Evolutionary conservation across 2,113 vertebrate species (phyloP).

Genomic region (Etheostoma spectabile): DNA sequence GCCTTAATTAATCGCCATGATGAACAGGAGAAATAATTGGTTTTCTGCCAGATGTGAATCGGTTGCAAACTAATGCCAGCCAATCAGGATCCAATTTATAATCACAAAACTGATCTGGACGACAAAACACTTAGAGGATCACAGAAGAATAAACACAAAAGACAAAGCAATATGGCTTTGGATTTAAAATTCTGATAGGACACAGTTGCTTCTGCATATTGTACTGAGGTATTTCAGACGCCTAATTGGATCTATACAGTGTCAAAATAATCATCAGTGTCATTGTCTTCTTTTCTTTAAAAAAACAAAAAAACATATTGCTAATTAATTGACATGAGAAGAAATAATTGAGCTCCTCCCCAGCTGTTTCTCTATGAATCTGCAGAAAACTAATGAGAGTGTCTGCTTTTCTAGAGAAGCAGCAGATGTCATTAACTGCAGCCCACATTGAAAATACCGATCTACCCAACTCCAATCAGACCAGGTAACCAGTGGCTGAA

Average conservation of each 20-base stretch:
- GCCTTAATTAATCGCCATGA: slow-evolving; percentile 78
- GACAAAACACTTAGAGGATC: slow-evolving; percentile 6
- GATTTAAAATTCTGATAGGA: neutral
- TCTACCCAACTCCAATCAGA: slow-evolving; percentile 32
- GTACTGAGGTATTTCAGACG: neutral
- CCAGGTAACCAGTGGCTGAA: slow-evolving; percentile 59
- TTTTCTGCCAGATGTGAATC: slow-evolving; percentile 79
- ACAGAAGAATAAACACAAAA: neutral
- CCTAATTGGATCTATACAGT: slow-evolving; percentile 44
- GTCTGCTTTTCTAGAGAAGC: slow-evolving; percentile 38
- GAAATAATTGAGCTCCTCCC: slow-evolving; percentile 62
- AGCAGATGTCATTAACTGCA: slow-evolving; percentile 59
- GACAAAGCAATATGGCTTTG: slow-evolving; percentile 5
- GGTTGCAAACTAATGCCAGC: slow-evolving; percentile 65
- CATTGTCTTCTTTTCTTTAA: neutral
- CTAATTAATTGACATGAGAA: slow-evolving; percentile 57
- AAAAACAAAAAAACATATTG: slow-evolving; percentile 34
- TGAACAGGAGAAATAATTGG: slow-evolving; percentile 80
- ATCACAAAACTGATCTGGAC: slow-evolving; percentile 51
- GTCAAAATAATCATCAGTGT: slow-evolving; percentile 19
- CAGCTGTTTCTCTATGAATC: slow-evolving; percentile 64
- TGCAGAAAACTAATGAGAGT: slow-evolving; percentile 59
- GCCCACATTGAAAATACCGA: slow-evolving; percentile 47
- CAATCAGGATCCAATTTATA: slow-evolving; percentile 65
- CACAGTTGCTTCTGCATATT: neutral